phyloP scores from a whole-genome alignment of 2,888 invertebrate genomes.

The Sminthurides aquaticus region DNA sequence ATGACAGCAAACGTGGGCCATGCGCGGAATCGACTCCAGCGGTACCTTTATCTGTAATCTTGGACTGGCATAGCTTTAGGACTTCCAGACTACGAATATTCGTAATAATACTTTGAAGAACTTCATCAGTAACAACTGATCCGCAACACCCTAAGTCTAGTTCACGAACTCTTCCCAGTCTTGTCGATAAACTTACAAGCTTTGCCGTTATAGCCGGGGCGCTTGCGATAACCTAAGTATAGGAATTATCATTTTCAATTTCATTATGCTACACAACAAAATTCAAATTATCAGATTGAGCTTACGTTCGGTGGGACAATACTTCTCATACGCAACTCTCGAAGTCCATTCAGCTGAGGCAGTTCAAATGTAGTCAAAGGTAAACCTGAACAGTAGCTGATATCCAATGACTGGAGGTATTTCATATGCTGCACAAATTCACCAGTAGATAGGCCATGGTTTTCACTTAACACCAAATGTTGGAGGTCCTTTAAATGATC shows the following conservation, averaged over 20 bases:
- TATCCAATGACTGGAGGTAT: conserved; percentile 19
- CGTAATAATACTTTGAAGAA: conserved; percentile 20
- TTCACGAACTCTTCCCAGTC: conserved; percentile 9
- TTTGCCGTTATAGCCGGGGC: neutral
- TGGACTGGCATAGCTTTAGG: conserved; percentile 18
- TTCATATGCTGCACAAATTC: conserved; percentile 15
- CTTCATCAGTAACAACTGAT: conserved; percentile 17
- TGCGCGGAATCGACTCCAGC: conserved; percentile 18
- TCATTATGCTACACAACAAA: neutral
- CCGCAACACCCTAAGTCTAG: conserved; percentile 24
- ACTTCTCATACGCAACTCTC: conserved; percentile 23
- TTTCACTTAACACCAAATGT: conserved; percentile 18
- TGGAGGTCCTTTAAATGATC: conserved; percentile 4
- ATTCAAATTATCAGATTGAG: neutral
- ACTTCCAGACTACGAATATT: conserved; percentile 10
- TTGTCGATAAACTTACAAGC: neutral
- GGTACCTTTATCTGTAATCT: conserved; percentile 24
- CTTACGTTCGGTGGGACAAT: conserved; percentile 25
- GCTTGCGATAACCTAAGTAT: neutral
- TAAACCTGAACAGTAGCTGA: conserved; percentile 15
- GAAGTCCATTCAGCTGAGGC: conserved; percentile 3
- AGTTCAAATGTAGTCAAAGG: conserved; percentile 14
- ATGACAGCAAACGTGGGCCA: neutral
- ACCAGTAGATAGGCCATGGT: conserved; percentile 11
- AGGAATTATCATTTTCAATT: neutral